A percentile compares a stretch with the other conserved stretches of the same genome.
These are phyloP conservation scores for Polyploca ridens DNA, from an alignment of 2,888 invertebrate species.

Conservation along the genomic window DNA sequence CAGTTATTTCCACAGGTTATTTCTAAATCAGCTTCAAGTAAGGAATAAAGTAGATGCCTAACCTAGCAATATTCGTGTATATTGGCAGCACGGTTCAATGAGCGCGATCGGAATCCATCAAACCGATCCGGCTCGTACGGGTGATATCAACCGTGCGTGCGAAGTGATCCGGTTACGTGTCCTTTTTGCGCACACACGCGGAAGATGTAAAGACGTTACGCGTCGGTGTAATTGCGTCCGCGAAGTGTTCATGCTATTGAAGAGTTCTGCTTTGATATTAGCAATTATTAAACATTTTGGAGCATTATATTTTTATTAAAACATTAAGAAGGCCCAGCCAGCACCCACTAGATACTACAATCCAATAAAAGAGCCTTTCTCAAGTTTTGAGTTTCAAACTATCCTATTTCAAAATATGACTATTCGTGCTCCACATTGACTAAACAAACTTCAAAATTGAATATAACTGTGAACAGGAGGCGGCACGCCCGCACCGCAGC, in stretches of 20 bases:
- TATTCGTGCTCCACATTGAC: not conserved
- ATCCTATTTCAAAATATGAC: slow-evolving; percentile 1
- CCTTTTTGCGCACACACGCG: slow-evolving; percentile 16
- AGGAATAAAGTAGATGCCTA: not conserved
- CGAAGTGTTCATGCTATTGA: slow-evolving; percentile 7
- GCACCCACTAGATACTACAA: no score
- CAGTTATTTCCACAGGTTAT: no score
- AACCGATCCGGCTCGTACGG: slow-evolving; percentile 8
- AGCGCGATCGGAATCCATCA: slow-evolving; percentile 12
- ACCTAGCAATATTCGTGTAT: not conserved
- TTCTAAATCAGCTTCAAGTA: no score
- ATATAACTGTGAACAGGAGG: slow-evolving; percentile 17
- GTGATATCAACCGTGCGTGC: slow-evolving; percentile 13
- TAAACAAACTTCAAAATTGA: not conserved
- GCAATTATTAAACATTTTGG: not conserved
- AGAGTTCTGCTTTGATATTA: slow-evolving; percentile 5
- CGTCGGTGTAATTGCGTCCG: slow-evolving; percentile 8
- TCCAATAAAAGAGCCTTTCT: not conserved
- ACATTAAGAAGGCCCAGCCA: no score
- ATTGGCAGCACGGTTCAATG: slow-evolving; percentile 1
- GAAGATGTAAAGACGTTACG: slow-evolving; percentile 16
- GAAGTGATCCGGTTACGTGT: slow-evolving; percentile 2
- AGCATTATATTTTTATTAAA: no score
- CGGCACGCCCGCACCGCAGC: slow-evolving; percentile 18
- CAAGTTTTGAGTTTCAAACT: not conserved